Percentiles rank a stretch among this genome's conserved stretches.
These are phyloP conservation scores for Hyperoplus lanceolatus DNA, from an alignment of 2,797 vertebrate genomes.

Conservation along the genomic window DNA sequence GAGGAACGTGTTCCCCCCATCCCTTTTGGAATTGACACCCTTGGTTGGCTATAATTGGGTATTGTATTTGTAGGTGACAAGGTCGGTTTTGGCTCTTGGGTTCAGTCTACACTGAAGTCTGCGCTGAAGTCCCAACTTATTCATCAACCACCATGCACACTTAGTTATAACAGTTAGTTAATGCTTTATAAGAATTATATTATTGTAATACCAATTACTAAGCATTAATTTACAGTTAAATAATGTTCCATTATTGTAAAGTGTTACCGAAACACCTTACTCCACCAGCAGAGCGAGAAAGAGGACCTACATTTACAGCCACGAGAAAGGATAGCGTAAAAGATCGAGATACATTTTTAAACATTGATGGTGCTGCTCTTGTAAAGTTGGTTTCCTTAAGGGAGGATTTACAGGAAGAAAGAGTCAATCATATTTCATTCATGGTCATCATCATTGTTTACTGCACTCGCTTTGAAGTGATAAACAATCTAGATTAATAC, in stretches of 20 bases:
- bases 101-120: neutral
- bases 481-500: neutral
- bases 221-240: no score
- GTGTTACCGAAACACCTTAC: conserved; percentile 35
- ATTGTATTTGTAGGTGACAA: neutral
- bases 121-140: neutral
- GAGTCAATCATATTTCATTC: neutral
- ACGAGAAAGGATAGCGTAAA: neutral
- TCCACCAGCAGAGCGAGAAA: conserved; percentile 8
- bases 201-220: no score
- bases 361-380: conserved; percentile 11
- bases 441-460: neutral
- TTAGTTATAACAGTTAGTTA: no score
- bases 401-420: neutral
- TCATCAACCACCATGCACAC: neutral
- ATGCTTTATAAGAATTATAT: no score
- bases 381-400: neutral
- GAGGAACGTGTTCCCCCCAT: neutral
- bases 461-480: neutral
- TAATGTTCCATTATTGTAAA: no score
- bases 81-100: neutral
- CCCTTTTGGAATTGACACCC: neutral
- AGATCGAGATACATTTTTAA: conserved; percentile 7
- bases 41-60: neutral
- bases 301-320: conserved; percentile 37